Conservation (phyloP, 2,888 invertebrate genomes). For the Ceriagrion tenellum region DNA sequence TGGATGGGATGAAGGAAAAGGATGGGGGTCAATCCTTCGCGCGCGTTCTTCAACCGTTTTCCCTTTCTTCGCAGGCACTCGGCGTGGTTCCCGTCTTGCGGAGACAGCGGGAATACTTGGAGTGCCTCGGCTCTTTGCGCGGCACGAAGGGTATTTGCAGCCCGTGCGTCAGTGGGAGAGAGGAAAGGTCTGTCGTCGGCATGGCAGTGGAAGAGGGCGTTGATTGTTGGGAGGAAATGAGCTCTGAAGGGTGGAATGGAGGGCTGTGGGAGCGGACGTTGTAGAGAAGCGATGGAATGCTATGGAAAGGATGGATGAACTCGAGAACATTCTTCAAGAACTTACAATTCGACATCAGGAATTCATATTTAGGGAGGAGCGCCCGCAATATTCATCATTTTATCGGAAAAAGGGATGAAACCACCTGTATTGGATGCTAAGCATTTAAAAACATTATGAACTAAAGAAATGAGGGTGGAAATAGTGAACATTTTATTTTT, state of each 20-base stretch:
- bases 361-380: neutral
- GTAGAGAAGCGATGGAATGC: neutral
- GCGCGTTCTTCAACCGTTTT: neutral
- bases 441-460: no score
- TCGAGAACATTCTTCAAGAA: no score
- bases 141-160: slow-evolving; percentile 32
- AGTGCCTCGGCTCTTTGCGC: neutral
- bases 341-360: neutral
- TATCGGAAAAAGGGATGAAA: no score
- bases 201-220: neutral
- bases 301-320: neutral
- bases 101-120: neutral
- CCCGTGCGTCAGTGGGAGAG: slow-evolving; percentile 26
- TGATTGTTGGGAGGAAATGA: neutral
- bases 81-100: neutral
- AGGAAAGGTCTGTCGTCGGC: neutral
- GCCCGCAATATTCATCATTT: no score
- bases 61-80: slow-evolving; percentile 25
- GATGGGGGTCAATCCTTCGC: neutral
- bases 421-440: no score
- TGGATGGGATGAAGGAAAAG: neutral
- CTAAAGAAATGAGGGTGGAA: no score
- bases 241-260: neutral
- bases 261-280: neutral
- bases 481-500: no score